Percentiles rank a stretch among this genome's conserved stretches.
Evolutionary conservation across 2,888 invertebrate genomes (phyloP).

Genomic region (Omphaloscelis lunosa): DNA sequence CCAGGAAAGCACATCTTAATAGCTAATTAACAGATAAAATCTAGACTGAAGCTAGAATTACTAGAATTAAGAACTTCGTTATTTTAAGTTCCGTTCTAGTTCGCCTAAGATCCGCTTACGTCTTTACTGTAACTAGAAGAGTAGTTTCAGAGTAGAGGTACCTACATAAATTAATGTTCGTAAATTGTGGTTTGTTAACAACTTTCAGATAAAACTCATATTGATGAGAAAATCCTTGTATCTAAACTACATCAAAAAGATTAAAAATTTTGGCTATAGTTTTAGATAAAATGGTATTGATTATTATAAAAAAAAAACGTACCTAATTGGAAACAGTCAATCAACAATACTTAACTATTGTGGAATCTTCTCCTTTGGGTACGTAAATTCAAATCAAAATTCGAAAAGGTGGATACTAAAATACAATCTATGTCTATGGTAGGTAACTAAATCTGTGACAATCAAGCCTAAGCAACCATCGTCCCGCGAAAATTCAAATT

Average conservation of each 20-base stretch:
- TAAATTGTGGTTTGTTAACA: constrained; percentile 8
- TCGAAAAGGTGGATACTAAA: neutral
- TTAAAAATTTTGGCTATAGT: neutral
- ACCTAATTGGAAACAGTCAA: no score
- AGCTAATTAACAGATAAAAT: constrained; percentile 52
- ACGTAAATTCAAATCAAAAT: neutral
- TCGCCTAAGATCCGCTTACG: neutral
- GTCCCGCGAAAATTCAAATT: constrained; percentile 71
- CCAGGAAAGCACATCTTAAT: constrained; percentile 24
- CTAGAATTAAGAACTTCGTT: constrained; percentile 14
- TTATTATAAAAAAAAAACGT: no score
- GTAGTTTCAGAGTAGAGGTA: neutral
- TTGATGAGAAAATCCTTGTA: neutral
- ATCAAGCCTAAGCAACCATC: constrained; percentile 54
- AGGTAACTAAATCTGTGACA: constrained; percentile 46
- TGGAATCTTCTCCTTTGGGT: neutral
- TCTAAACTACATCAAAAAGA: neutral
- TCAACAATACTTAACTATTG: neutral
- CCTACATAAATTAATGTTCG: neutral
- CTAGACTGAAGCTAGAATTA: constrained; percentile 30
- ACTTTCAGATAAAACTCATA: constrained; percentile 9
- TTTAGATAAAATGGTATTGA: neutral
- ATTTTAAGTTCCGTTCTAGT: constrained; percentile 28
- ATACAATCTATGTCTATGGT: constrained; percentile 3
- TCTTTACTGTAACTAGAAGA: neutral